Evolutionary conservation across 2,888 invertebrate species (phyloP), one percentile per base, ranked within the genome.

Genomic region (Steinernema hermaphroditum): DNA sequence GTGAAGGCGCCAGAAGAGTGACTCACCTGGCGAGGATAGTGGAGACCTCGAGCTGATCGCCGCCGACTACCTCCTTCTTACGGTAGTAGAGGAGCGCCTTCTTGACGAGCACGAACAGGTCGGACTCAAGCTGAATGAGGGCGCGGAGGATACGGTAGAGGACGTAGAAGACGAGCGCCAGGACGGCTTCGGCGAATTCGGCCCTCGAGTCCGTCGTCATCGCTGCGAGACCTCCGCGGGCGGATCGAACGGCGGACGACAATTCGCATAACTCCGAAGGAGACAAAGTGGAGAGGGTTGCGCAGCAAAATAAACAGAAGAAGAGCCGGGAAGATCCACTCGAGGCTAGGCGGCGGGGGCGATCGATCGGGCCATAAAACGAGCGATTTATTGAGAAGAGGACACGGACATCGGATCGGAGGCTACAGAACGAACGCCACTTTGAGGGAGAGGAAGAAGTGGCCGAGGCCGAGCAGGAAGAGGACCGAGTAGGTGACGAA

Each of bases 371-470:
- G 54, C 19, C 54, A 54, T 54, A 54, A 54, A 54, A 24, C 14
- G 54, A 9, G 22, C n/a, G n/a, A n/a, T 54, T 54, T 54, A 54
- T 54, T 24, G 19, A 24, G 24, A 16, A 22, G 6, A 27, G 12
- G 19, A 19, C 19, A 41, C 8, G 41, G 14, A 41, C 9, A 41
- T 41, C 46, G 46, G 19, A 54, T 54, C 37, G 37, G 37, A 4
- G 37, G 6, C 37, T 27, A 54, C 24, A 54, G 54, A 4, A 54
- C 77, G 49, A 77, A 77, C 16, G 77, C 77, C 32, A 78, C 77
- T n/a, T 54, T 57, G 24, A 77, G 68, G 22, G 78, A 77, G n/a
- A 77, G 44, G 0, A 57, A 49, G 22, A 77, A 74, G 54, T 77
- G 77, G 16, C 69, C 68, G 37, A 34, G 6, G 22, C 74, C 76